A percentile compares a stretch with the other conserved stretches of the same genome.
phyloP scores from a whole-genome alignment of 2,113 vertebrate species.

The Sitta europaea region DNA sequence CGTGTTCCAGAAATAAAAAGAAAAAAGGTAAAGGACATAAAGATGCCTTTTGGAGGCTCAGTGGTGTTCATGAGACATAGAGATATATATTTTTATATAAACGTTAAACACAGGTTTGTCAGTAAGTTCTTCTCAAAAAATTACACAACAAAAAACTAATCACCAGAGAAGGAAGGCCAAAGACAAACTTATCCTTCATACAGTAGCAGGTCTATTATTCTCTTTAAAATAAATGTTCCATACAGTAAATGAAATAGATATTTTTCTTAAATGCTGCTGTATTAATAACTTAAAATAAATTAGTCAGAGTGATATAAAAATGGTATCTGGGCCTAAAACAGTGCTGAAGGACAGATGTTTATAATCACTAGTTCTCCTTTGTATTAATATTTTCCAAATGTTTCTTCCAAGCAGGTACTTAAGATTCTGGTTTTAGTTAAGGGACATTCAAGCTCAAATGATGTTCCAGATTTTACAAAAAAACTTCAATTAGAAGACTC shows the following conservation, averaged over 20 bases:
- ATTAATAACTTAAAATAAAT: conserved; percentile 21
- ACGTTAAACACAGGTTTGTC: not conserved
- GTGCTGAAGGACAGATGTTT: conserved; percentile 13
- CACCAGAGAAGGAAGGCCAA: not conserved
- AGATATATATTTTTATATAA: not conserved
- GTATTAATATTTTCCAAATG: not conserved
- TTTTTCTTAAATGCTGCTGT: not conserved
- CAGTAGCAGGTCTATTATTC: conserved; percentile 3
- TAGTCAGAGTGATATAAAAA: not conserved
- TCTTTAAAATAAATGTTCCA: not conserved
- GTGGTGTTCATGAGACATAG: not conserved
- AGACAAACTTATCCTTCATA: not conserved
- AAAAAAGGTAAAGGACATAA: not conserved
- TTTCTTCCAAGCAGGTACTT: not conserved
- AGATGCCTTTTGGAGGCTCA: not conserved
- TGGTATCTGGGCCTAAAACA: not conserved
- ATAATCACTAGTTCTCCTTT: not conserved
- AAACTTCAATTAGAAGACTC: not conserved
- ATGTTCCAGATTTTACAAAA: not conserved
- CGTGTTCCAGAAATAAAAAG: not conserved
- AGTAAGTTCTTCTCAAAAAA: not conserved
- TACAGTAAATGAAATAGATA: not conserved
- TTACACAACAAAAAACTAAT: not conserved
- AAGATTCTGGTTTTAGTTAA: not conserved
- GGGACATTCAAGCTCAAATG: not conserved